These are phyloP conservation scores for Nymphicus hollandicus DNA, from an alignment of 2,113 vertebrate genomes.

Conservation along the genomic window DNA sequence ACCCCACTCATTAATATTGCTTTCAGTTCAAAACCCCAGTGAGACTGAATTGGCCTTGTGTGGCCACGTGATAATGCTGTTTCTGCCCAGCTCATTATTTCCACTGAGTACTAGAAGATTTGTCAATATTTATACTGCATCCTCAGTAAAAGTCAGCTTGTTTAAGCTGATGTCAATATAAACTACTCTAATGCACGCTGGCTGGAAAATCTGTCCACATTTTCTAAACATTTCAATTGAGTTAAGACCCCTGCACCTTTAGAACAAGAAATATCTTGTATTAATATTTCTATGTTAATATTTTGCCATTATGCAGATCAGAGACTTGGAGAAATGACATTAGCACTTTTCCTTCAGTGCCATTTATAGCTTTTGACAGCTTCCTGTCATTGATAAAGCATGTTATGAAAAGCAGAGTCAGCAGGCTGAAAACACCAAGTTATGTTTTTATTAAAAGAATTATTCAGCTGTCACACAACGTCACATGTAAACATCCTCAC, in stretches of 20 bases:
- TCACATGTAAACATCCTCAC: neutral
- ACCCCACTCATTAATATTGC: neutral
- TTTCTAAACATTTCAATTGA: neutral
- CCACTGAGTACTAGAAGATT: neutral
- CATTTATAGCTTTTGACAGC: neutral
- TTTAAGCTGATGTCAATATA: neutral
- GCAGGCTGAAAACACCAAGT: neutral
- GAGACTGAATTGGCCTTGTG: neutral
- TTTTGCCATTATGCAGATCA: neutral
- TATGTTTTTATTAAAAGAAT: neutral
- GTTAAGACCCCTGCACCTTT: neutral
- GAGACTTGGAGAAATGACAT: neutral
- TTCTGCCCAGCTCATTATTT: neutral
- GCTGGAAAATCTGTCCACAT: neutral
- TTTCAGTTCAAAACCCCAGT: neutral
- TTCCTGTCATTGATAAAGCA: neutral
- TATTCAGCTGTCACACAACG: neutral
- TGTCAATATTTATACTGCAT: conserved; percentile 14
- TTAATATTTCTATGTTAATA: neutral
- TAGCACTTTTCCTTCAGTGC: neutral
- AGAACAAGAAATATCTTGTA: neutral
- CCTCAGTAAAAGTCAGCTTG: neutral
- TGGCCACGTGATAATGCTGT: neutral
- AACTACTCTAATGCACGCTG: neutral
- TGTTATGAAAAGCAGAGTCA: neutral